Evolutionary conservation across 2,888 invertebrate genomes (phyloP).

Genomic region (Euphydryas editha): DNA sequence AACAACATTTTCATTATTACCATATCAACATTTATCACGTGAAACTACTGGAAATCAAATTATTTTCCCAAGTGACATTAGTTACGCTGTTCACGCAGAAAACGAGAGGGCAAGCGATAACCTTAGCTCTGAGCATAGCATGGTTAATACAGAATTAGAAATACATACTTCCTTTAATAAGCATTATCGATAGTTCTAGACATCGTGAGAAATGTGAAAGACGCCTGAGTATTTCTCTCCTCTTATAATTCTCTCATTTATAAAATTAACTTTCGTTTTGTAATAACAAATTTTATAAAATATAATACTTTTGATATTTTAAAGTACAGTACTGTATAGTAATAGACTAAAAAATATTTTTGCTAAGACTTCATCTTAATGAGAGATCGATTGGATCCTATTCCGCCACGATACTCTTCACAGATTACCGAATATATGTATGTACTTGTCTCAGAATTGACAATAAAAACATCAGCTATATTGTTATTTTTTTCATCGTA

Average conservation of each 20-base stretch:
- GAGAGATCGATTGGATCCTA: too few species aligned
- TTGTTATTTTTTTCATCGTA: too few species aligned
- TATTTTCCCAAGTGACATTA: constrained; percentile 32
- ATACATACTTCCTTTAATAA: constrained; percentile 22
- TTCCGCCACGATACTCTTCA: too few species aligned
- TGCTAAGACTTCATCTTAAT: too few species aligned
- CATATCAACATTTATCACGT: constrained; percentile 11
- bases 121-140: constrained; percentile 22
- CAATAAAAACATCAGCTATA: too few species aligned
- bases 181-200: constrained; percentile 24
- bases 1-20: background rate
- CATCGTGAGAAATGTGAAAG: constrained; percentile 26
- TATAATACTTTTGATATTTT: too few species aligned
- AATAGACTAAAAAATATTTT: too few species aligned
- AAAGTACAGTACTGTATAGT: too few species aligned
- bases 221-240: background rate
- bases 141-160: constrained; percentile 20
- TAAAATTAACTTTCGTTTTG: background rate
- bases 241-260: too few species aligned
- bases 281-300: too few species aligned
- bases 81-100: constrained; percentile 25
- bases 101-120: constrained; percentile 34
- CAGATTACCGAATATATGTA: too few species aligned
- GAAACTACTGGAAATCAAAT: constrained; percentile 25
- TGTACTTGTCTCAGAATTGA: too few species aligned